Conservation (phyloP, 2,888 invertebrate genomes). For the Tenthredo mesomela region DNA sequence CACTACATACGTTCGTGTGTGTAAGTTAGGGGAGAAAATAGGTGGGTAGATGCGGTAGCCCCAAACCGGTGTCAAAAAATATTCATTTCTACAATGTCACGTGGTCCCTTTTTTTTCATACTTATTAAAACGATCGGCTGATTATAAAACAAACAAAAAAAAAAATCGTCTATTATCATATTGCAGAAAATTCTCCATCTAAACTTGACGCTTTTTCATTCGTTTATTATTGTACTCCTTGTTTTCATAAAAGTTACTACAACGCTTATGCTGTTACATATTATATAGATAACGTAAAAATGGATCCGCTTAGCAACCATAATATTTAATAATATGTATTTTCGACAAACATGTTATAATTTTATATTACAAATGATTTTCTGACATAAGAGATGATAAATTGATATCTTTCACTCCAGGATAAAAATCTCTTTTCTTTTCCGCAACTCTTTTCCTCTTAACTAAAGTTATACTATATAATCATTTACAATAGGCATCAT, state of each 20-base stretch:
- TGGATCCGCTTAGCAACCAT: conserved; percentile 1
- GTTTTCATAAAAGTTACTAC: neutral
- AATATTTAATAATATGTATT: neutral
- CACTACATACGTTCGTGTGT: neutral
- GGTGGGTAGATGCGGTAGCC: conserved; percentile 1
- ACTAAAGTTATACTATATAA: no score
- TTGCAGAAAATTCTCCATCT: neutral
- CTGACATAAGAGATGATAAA: neutral
- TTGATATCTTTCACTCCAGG: neutral
- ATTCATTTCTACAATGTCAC: conserved; percentile 1
- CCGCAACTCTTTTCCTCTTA: neutral
- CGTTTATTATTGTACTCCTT: neutral
- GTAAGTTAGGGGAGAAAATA: conserved; percentile 18
- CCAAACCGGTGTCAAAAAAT: neutral
- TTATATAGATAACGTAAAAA: neutral
- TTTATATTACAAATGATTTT: neutral
- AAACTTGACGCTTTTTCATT: neutral
- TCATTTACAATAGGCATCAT: neutral
- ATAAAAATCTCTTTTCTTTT: neutral
- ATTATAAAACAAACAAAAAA: neutral
- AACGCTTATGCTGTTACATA: neutral
- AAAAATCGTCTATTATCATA: neutral
- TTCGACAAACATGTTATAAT: neutral
- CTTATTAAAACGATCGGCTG: neutral
- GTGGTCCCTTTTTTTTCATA: neutral